These are phyloP conservation scores for Sinocyclocheilus anophthalmus DNA, from an alignment of 2,113 vertebrate species.

Conservation along the genomic window DNA sequence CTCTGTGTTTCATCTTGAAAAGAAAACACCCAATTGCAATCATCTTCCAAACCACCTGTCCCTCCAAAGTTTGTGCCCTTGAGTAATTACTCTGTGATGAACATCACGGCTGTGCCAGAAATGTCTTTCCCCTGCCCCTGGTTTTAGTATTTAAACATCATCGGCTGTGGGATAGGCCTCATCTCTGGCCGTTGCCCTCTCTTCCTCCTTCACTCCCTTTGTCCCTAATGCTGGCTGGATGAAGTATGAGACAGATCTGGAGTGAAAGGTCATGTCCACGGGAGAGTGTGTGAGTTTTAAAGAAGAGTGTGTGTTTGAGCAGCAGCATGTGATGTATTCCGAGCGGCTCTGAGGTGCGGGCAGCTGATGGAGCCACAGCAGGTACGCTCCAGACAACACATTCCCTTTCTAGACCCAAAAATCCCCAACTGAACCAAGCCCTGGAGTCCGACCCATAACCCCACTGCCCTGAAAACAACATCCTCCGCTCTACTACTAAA, in stretches of 20 bases:
- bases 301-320: constrained; percentile 27
- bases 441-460: constrained; percentile 21
- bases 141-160: constrained; percentile 41
- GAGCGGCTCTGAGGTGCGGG: constrained; percentile 43
- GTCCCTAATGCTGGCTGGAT: constrained; percentile 34
- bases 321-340: constrained; percentile 37
- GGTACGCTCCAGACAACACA: constrained; percentile 14
- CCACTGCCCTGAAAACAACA: constrained; percentile 39
- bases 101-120: neutral
- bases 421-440: constrained; percentile 13
- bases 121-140: constrained; percentile 18
- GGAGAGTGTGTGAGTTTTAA: constrained; percentile 26
- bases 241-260: constrained; percentile 51
- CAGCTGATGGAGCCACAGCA: constrained; percentile 47
- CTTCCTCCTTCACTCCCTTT: neutral
- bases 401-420: constrained; percentile 37
- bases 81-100: neutral
- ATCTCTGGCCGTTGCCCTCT: too few relatives aligned
- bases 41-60: neutral
- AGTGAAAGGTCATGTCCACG: constrained; percentile 42
- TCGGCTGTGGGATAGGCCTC: constrained; percentile 4
- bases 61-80: neutral
- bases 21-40: neutral
- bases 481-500: neutral
- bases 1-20: neutral